Evolutionary conservation across 2,113 vertebrate genomes (phyloP).

Genomic region (Dasypus novemcinctus): DNA sequence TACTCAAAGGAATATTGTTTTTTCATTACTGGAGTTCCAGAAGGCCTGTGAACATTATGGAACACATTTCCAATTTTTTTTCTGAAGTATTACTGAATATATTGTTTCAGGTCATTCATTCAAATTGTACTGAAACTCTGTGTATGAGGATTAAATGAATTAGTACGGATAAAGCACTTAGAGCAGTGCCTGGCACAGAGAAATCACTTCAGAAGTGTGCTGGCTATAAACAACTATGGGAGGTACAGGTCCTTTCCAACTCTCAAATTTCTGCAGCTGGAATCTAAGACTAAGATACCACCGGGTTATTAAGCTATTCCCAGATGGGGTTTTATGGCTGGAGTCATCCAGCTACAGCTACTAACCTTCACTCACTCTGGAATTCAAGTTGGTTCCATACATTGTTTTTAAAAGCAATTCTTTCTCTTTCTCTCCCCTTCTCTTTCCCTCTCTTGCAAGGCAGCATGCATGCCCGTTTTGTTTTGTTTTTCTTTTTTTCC

Average conservation of each 20-base stretch:
- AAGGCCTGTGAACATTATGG: neutral
- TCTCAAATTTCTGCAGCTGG: neutral
- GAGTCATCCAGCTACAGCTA: neutral
- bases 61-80: neutral
- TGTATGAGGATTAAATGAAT: neutral
- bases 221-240: neutral
- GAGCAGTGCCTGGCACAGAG: neutral
- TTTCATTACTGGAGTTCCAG: neutral
- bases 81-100: neutral
- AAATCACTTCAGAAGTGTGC: neutral
- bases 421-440: neutral
- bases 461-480: neutral
- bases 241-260: neutral
- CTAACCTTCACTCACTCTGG: neutral
- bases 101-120: neutral
- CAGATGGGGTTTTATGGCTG: neutral
- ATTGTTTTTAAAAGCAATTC: slow-evolving; percentile 3
- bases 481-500: neutral
- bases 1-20: neutral
- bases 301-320: neutral
- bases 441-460: neutral
- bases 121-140: neutral
- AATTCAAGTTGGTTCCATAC: neutral
- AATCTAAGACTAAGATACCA: neutral
- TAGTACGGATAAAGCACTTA: neutral